Conservation (phyloP, 64 coral and sea anemone genomes). For the Porites lutea region DNA sequence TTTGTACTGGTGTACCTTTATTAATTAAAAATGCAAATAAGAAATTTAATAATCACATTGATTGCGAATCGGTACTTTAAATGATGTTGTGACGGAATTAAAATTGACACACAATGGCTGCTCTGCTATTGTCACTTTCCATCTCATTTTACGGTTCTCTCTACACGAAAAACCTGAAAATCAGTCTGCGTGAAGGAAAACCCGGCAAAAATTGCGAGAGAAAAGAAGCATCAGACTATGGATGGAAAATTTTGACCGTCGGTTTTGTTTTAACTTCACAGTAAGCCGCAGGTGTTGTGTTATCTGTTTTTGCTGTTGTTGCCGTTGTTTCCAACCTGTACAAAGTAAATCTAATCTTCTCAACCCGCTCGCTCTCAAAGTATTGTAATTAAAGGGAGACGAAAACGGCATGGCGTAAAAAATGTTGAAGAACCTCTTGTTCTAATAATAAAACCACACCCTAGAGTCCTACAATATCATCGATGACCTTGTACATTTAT, state of each 20-base stretch:
- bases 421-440: no score
- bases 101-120: not conserved
- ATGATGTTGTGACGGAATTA: not conserved
- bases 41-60: not conserved
- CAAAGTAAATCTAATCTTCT: no score
- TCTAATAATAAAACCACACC: no score
- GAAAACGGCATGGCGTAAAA: no score
- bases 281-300: not conserved
- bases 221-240: no score
- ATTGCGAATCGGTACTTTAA: not conserved
- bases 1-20: not conserved
- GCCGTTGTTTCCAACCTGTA: not conserved
- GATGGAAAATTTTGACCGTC: not conserved
- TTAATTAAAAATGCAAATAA: constrained; percentile 1
- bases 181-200: not conserved
- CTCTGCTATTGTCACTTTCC: not conserved
- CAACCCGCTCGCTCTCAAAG: no score
- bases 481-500: no score
- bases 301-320: not conserved
- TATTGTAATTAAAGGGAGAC: no score
- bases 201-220: no score
- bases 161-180: not conserved
- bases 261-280: not conserved
- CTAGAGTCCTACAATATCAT: no score
- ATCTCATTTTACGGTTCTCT: not conserved